Evolutionary conservation across 2,888 invertebrate genomes (phyloP), one percentile per base, ranked within the genome.

Genomic region (Papilio gigon): DNA sequence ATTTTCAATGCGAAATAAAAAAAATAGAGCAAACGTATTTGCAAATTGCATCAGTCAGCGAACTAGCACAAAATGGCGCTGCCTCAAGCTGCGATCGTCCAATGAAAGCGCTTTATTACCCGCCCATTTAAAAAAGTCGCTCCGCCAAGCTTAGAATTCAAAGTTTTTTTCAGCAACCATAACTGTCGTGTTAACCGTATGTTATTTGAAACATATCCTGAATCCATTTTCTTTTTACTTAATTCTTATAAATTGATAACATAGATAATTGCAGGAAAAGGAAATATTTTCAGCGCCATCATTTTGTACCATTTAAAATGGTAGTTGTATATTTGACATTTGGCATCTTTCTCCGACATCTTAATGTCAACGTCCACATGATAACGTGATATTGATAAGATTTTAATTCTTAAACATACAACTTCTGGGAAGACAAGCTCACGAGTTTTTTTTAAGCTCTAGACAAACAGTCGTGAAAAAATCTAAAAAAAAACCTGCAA

Each of bases 21-120:
- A 69, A 70, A 74, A 73, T 72, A 71, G 71, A 71, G 81, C 77
- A 86, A 86, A 82, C 76, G 77, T 76, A 75, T 70, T 67, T 42
- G 72, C 73, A 73, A 77, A 84, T 90, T 90, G 86, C 88, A 87
- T 90, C 90, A 90, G 83, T 85, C 86, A 89, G 89, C 90, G 81
- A 77, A 80, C 72, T 73, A 70, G 76, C 74, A 89, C 91, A 92
- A 92, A 90, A 92, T 92, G 92, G 92, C 92, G 92, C 87, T 90
- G 84, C 79, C 77, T 79, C 72, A 74, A 71, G 73, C 76, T 69
- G 65, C 65, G 60, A 67, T 71, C 78, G 78, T 78, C 76, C 75
- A 79, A 78, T 77, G 83, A 88, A 90, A 91, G 91, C 91, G 91
- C 91, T 92, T 87, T 87, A 90, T 81, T 84, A 87, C 59, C 73